phyloP scores from a whole-genome alignment of 2,888 invertebrate species.

The Sesia apiformis region DNA sequence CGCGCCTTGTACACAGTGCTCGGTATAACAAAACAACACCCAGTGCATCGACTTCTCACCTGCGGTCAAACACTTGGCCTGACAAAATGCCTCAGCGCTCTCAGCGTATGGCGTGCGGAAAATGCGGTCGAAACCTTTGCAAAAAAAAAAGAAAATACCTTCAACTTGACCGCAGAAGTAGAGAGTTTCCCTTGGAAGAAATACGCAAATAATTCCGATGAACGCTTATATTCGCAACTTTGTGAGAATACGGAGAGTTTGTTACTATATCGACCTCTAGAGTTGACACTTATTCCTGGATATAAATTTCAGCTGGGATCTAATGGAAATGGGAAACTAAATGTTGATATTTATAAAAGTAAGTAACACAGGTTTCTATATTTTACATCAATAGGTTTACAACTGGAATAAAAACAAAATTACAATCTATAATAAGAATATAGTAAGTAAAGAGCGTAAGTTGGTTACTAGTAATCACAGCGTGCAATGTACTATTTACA shows the following conservation, averaged over 20 bases:
- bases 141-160: constrained; percentile 13
- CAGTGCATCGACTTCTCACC: constrained; percentile 23
- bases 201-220: constrained; percentile 53
- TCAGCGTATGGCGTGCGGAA: constrained; percentile 68
- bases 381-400: no score
- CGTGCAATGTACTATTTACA: no score
- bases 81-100: constrained; percentile 71
- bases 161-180: constrained; percentile 35
- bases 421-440: no score
- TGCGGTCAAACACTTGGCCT: constrained; percentile 52
- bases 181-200: constrained; percentile 55
- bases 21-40: constrained; percentile 17
- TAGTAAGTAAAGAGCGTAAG: no score
- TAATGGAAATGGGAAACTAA: constrained; percentile 63
- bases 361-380: constrained; percentile 15
- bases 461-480: no score
- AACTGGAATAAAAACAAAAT: no score
- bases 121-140: constrained; percentile 27
- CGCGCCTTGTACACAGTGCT: constrained; percentile 18
- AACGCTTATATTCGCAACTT: constrained; percentile 62
- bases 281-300: constrained; percentile 64
- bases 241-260: constrained; percentile 64
- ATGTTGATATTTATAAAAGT: constrained; percentile 66
- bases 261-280: constrained; percentile 62
- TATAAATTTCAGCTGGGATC: constrained; percentile 65